Base-by-base conservation (phyloP, 2,888 invertebrate species). In the Ceratothoa steindachneri region DNA sequence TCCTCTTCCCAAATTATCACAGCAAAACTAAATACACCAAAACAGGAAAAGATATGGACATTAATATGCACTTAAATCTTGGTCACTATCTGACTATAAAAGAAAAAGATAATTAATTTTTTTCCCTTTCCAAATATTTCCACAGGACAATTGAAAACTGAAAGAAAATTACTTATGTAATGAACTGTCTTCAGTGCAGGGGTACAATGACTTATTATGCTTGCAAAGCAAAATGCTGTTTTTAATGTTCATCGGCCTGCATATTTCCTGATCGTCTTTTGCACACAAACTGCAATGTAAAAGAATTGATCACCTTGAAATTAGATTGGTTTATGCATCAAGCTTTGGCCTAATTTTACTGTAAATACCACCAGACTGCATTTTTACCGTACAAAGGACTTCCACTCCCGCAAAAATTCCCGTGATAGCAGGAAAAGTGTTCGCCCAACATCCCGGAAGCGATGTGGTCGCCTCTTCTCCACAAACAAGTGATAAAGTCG, bases 1-100 rank as follows among this genome's bases (percentile, higher is more conserved):
- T 78, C 78, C n/a, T 72, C 75, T 53, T 75, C 73, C 78, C 78
- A 78, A 60, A 73, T 66, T 31, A 78, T 51, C 66, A 75, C 75
- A 68, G 60, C 60, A 24, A 60, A 60, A 60, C 60, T 60, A 24
- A 60, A 60, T 22, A 1, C 1, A 2, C 12, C 12, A 60, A 60
- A 1, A 4, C 60, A 60, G 3, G 12, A 22, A 60, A 60, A 60
- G 22, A 24, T 15, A 3, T 15, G 41, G 60, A 24, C 2, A 60
- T 1, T 15, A 60, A 9, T 41, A 60, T 22, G 9, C 60, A 60
- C 1, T 60, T 22, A 60, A 60, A 3, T 1, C 1, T 22, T 60
- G n/a, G n/a, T n/a, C n/a, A n/a, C n/a, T n/a, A n/a, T n/a, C n/a
- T n/a, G n/a, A n/a, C n/a, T n/a, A n/a, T n/a, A n/a, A n/a, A n/a